Evolutionary conservation across 1,140 invertebrate genomes (phyloP).

Genomic region (Drosophila guanche): DNA sequence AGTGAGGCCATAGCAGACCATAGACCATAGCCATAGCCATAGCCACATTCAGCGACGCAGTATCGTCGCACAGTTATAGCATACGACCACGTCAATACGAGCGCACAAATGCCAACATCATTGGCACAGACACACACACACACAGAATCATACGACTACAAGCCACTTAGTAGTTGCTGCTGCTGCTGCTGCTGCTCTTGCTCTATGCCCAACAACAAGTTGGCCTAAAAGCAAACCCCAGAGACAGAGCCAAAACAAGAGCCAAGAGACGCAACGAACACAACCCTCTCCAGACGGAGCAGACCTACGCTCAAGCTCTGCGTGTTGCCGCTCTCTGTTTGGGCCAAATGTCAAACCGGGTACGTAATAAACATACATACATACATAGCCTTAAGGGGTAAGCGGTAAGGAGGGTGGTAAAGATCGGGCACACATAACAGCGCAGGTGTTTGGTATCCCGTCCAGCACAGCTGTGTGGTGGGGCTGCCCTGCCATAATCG

Average conservation of each 20-base stretch:
- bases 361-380: constrained; percentile 15
- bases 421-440: constrained; percentile 16
- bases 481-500: no score
- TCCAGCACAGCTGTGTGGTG: no score
- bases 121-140: constrained; percentile 3
- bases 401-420: constrained; percentile 5
- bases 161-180: no score
- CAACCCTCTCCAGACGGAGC: constrained; percentile 61
- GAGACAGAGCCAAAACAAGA: constrained; percentile 17
- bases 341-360: constrained; percentile 72
- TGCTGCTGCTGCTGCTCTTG: not conserved
- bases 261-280: constrained; percentile 9
- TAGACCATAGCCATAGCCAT: constrained; percentile 56
- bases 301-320: constrained; percentile 21
- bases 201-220: constrained; percentile 34
- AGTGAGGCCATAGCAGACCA: constrained; percentile 31
- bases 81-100: constrained; percentile 74
- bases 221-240: constrained; percentile 5
- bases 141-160: no score
- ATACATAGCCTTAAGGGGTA: constrained; percentile 18
- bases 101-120: constrained; percentile 51
- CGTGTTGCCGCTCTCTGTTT: not conserved
- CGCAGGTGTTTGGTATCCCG: constrained; percentile 37
- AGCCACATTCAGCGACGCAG: constrained; percentile 59
- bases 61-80: constrained; percentile 70